These are phyloP conservation scores for Sebastes schlegelii DNA, from an alignment of 2,113 vertebrate species.

Conservation along the genomic window DNA sequence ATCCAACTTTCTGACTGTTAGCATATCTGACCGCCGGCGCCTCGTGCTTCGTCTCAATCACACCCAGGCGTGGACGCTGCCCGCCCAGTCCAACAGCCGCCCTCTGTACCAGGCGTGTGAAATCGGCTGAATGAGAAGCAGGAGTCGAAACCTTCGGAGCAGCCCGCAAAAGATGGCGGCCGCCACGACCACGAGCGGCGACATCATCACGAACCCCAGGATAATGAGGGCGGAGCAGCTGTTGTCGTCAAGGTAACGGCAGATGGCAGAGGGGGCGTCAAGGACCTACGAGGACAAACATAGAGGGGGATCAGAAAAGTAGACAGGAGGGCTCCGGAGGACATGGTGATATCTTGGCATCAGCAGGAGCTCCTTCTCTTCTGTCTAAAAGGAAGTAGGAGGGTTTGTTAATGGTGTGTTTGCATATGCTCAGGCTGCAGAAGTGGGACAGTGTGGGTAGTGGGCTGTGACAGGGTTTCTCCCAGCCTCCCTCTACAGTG, in stretches of 20 bases:
- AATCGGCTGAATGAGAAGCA: conserved; percentile 85
- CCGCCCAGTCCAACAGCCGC: conserved; percentile 77
- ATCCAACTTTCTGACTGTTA: not conserved
- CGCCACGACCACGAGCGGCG: conserved; percentile 92
- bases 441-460: conserved; percentile 3
- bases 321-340: conserved; percentile 7
- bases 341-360: conserved; percentile 7
- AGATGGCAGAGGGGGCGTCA: conserved; percentile 86
- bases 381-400: conserved; percentile 17
- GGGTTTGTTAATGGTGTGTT: conserved; percentile 16
- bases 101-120: conserved; percentile 84
- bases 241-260: conserved; percentile 92
- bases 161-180: conserved; percentile 90
- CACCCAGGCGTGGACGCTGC: conserved; percentile 88
- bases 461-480: conserved; percentile 44
- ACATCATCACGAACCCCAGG: conserved; percentile 95
- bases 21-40: not conserved
- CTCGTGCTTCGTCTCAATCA: conserved; percentile 62
- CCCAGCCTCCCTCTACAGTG: conserved; percentile 39
- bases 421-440: conserved; percentile 29
- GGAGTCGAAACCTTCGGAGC: conserved; percentile 85
- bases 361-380: not conserved
- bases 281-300: conserved; percentile 82
- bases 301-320: not conserved
- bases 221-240: conserved; percentile 95